Conservation (phyloP, 2,888 invertebrate genomes). For the Troides helena region DNA sequence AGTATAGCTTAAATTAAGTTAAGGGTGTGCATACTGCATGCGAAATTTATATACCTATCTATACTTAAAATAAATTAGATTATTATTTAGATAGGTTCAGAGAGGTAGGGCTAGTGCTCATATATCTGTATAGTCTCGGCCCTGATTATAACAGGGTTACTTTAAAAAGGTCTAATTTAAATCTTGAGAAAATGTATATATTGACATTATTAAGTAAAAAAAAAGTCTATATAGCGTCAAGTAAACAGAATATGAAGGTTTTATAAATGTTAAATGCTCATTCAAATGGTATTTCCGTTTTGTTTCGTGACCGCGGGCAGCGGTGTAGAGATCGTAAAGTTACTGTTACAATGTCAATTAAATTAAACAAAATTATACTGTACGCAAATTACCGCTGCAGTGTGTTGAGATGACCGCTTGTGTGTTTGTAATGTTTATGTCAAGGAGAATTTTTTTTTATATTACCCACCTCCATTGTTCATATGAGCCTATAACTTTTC, state of each 20-base stretch:
- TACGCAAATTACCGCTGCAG: background rate
- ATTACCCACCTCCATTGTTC: background rate
- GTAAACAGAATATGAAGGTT: background rate
- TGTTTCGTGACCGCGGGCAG: constrained; percentile 7
- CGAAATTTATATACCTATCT: no score
- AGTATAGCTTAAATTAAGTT: no score
- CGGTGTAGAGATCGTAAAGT: constrained; percentile 4
- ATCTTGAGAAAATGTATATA: no score
- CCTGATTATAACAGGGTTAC: no score
- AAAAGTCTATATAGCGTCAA: background rate
- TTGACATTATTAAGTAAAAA: no score
- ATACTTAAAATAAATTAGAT: no score
- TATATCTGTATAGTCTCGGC: no score
- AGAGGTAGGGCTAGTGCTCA: no score
- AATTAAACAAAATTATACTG: constrained; percentile 5
- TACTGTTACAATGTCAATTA: constrained; percentile 9
- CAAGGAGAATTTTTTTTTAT: background rate
- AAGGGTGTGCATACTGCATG: no score
- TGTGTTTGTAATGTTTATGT: background rate
- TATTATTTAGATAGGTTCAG: no score
- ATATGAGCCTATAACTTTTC: background rate
- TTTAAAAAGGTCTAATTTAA: no score
- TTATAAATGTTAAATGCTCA: background rate
- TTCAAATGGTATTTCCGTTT: constrained; percentile 19
- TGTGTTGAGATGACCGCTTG: background rate